phyloP scores from a whole-genome alignment of 2,113 vertebrate species.

The Hyperoodon ampullatus region DNA sequence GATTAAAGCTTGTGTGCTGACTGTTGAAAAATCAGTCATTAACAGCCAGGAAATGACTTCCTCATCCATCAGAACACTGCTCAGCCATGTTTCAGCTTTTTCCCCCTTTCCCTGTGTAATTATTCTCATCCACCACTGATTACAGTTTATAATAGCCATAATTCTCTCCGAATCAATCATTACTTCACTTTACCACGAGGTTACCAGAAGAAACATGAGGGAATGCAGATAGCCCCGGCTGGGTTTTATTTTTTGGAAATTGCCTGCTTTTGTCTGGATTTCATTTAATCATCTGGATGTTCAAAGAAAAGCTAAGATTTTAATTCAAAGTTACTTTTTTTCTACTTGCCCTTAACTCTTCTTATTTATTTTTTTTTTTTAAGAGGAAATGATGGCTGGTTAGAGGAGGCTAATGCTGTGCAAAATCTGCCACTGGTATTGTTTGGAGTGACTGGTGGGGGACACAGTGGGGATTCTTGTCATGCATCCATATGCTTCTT shows the following conservation, averaged over 20 bases:
- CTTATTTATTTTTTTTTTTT: neutral
- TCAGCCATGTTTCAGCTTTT: conserved; percentile 85
- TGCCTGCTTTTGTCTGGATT: conserved; percentile 75
- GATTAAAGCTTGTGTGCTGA: conserved; percentile 82
- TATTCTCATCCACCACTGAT: conserved; percentile 88
- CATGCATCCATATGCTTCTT: neutral
- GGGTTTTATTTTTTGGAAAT: conserved; percentile 79
- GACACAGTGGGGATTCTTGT: neutral
- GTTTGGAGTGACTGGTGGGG: neutral
- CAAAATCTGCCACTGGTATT: neutral
- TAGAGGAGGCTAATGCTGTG: conserved; percentile 51
- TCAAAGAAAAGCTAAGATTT: conserved; percentile 76
- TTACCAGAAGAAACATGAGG: conserved; percentile 81
- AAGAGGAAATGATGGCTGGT: conserved; percentile 20
- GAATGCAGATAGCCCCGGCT: conserved; percentile 76
- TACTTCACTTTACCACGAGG: conserved; percentile 82
- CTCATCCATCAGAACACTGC: conserved; percentile 88
- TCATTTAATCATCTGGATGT: conserved; percentile 77
- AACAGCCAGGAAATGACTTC: conserved; percentile 87
- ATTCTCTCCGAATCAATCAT: conserved; percentile 88
- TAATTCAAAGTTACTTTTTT: conserved; percentile 67
- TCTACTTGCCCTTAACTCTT: conserved; percentile 56
- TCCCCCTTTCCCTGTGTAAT: conserved; percentile 81
- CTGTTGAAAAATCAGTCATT: conserved; percentile 87
- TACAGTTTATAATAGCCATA: conserved; percentile 88